Evolutionary conservation across 2,888 invertebrate species (phyloP).

Genomic region (Drosophila pseudotakahashii): DNA sequence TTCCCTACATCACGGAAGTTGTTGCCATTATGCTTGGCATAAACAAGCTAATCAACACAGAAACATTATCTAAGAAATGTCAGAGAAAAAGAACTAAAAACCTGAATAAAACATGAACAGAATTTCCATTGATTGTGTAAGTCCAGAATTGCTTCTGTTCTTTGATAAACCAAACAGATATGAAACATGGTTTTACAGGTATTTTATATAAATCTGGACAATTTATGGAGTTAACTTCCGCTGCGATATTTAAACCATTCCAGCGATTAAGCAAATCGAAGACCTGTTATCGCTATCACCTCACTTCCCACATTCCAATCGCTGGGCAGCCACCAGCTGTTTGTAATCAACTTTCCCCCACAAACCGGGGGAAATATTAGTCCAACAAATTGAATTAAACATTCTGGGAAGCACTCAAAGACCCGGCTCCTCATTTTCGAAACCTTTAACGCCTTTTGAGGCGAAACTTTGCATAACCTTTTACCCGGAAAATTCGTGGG

Average conservation of each 20-base stretch:
- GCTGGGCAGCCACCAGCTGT: constrained; percentile 16
- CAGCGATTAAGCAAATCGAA: constrained; percentile 12
- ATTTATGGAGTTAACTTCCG: constrained; percentile 23
- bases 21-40: too few species aligned
- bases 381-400: constrained; percentile 55
- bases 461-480: constrained; percentile 52
- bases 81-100: not conserved
- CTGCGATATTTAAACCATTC: constrained; percentile 4
- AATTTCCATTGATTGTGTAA: constrained; percentile 1
- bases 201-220: not conserved
- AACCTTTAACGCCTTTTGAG: constrained; percentile 30
- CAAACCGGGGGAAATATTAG: constrained; percentile 24
- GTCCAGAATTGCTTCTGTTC: not conserved
- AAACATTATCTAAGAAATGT: not conserved
- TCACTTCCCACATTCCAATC: constrained; percentile 27
- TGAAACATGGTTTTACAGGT: constrained; percentile 18
- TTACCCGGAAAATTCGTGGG: constrained; percentile 36
- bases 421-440: constrained; percentile 4
- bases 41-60: not conserved
- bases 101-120: constrained; percentile 16
- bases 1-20: not conserved
- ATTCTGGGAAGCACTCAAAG: constrained; percentile 29
- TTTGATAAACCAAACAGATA: constrained; percentile 8
- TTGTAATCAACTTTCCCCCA: constrained; percentile 25
- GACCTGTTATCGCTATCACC: constrained; percentile 20